Base-by-base conservation (phyloP, 2,797 vertebrate genomes). In the Phrynocephalus vlangalii region DNA sequence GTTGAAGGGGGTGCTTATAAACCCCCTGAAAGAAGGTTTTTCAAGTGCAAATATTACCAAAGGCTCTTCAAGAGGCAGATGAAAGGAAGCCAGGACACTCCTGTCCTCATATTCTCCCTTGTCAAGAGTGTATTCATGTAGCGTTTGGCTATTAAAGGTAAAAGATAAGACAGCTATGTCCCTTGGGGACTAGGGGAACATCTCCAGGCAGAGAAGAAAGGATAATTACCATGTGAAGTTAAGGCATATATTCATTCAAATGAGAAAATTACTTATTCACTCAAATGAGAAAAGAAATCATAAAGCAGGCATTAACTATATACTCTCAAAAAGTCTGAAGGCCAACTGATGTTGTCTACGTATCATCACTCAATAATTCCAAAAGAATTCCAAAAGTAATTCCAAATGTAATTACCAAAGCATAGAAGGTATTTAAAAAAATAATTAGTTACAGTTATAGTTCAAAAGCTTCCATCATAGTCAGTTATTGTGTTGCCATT, bases 31-130 rank as follows among this genome's bases (percentile, higher is more conserved):
- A 93, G 86, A 50, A 83, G 88, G 48, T 63, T 87, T 63, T 88
- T 94, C 28, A 89, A 76, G 52, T 13, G 22, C 63, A 76, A 91
- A 75, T 60, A 85, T 92, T 89, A 86, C 79, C 73, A 88, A 90
- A 91, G 86, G 85, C 80, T 52, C 75, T 83, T 90, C 70, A 68
- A 90, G 79, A 91, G 84, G 63, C 66, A 91, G 90, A 91, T 90
- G 73, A 93, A 94, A 91, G 85, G 28, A 88, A 86, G 72, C 33
- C 72, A 78, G 20, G 1, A 80, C 0, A 26, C 16, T 52, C 82
- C 26, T 84, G 73, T 76, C 82, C 84, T 28, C 0, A 0, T 16
- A 81, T 88, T 84, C 38, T 67, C 75, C 90, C 33, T 82, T 84
- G 85, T 89, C 78, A 83, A 75, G 50, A 86, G 87, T 73, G 78